phyloP scores from a whole-genome alignment of 2,888 invertebrate species.

The Eurytoma adleriae region DNA sequence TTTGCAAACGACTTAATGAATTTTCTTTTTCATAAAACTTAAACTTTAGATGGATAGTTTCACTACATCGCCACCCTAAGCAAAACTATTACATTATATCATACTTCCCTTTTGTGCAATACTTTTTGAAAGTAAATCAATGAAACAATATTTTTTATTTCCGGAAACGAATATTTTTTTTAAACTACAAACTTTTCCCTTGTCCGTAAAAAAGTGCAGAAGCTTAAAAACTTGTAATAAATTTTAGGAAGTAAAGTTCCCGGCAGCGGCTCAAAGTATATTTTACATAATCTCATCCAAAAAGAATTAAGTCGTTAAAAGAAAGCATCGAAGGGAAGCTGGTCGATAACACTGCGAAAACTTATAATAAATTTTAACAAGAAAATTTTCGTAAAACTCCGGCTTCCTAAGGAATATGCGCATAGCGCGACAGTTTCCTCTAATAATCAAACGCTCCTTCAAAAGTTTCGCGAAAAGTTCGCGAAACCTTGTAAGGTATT shows the following conservation, averaged over 20 bases:
- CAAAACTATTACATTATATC: too few relatives aligned
- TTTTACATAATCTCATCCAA: constrained; percentile 45
- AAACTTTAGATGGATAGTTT: too few relatives aligned
- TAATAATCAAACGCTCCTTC: constrained; percentile 46
- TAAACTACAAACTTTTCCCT: neutral
- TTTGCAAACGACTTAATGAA: too few relatives aligned
- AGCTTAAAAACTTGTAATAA: constrained; percentile 43
- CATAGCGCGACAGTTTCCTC: constrained; percentile 27
- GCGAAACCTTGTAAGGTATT: constrained; percentile 38
- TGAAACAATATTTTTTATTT: too few relatives aligned
- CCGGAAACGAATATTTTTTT: neutral
- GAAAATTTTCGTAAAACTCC: constrained; percentile 41
- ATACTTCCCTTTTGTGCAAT: too few relatives aligned
- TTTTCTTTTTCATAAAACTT: too few relatives aligned
- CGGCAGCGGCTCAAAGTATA: constrained; percentile 13
- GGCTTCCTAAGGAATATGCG: constrained; percentile 37
- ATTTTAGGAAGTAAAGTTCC: constrained; percentile 37
- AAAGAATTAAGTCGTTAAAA: constrained; percentile 43
- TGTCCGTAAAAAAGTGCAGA: neutral
- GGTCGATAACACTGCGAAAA: constrained; percentile 35
- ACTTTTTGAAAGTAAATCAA: too few relatives aligned
- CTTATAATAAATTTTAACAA: constrained; percentile 54
- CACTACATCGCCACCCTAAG: too few relatives aligned
- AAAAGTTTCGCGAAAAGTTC: constrained; percentile 44
- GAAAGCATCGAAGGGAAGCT: constrained; percentile 8